Evolutionary conservation across 1,140 invertebrate species (phyloP).

Genomic region (Euura saliciscinereae): DNA sequence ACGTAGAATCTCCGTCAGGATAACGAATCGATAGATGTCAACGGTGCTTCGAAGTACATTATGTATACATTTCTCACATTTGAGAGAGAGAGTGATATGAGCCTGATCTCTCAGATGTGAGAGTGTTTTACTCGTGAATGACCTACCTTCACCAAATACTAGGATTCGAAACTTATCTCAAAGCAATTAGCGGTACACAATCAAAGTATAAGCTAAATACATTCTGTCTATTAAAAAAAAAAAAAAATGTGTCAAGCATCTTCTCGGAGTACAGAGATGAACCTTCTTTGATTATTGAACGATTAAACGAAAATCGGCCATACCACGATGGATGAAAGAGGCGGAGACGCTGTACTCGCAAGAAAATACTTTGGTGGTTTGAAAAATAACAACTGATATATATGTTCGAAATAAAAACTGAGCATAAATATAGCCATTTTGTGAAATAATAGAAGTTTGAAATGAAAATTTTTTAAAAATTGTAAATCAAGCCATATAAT

Average conservation of each 20-base stretch:
- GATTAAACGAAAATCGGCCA: no score
- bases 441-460: not conserved
- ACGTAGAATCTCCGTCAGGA: not conserved
- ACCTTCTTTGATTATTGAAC: no score
- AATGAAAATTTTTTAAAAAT: not conserved
- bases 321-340: no score
- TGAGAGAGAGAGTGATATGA: constrained; percentile 12
- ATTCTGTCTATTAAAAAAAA: constrained; percentile 47
- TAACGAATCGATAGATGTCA: not conserved
- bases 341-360: no score
- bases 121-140: constrained; percentile 35
- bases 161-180: constrained; percentile 59
- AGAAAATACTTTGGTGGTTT: no score
- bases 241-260: not conserved
- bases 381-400: not conserved
- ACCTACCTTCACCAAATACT: constrained; percentile 60
- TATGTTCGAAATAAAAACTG: not conserved
- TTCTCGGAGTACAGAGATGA: no score
- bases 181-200: constrained; percentile 62
- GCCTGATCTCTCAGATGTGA: constrained; percentile 47
- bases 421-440: not conserved
- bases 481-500: constrained; percentile 7
- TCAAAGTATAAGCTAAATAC: constrained; percentile 61
- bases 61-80: not conserved
- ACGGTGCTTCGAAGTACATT: not conserved